Base-by-base conservation (phyloP, 2,888 invertebrate genomes). In the Orgyia antiqua region DNA sequence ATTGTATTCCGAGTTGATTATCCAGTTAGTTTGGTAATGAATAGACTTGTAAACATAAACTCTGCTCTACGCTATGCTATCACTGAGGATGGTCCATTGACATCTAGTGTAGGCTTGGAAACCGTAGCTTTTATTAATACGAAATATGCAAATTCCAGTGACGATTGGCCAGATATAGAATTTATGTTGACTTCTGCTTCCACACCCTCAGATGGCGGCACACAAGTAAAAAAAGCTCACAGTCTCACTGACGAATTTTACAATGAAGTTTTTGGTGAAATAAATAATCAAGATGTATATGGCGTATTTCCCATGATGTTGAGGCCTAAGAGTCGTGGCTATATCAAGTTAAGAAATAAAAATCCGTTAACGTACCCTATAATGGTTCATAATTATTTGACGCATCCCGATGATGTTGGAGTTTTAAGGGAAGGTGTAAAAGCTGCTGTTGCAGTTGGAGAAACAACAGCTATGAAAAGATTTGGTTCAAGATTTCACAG, bases 131-230 rank as follows among this genome's bases (percentile, higher is more conserved):
- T 97, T 64, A 93, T 96, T 30, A 92, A 92, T 13, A 95, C 96
- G 0, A 96, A 95, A 73, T 96, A 95, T 63, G 94, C 94, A 0
- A 96, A 96, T 62, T 87, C 91, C 31, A 89, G 92, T 0, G 94
- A 95, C 33, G 96, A 96, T 66, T 96, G 95, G 94, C 96, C 96
- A 0, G 96, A 96, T 60, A 94, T 96, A 41, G 95, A 95, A 63
- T 94, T 96, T 58, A 96, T 96, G 94, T 82, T 96, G 75, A 93
- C 94, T 0, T 93, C 95, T 13, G 90, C 93, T 0, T 93, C 94
- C 0, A 93, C 94, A 0, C 91, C 90, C 27, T 94, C 94, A 0
- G 95, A 96, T 58, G 95, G 94, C n/a, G 95, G 95, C 0, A 89
- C 91, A 0, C 92, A 93, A 65, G 91, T 93, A 0, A 93, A 93